Percentiles rank a stretch among this genome's conserved stretches.
phyloP scores from a whole-genome alignment of 2,888 invertebrate genomes.

The Melanostoma scalare region DNA sequence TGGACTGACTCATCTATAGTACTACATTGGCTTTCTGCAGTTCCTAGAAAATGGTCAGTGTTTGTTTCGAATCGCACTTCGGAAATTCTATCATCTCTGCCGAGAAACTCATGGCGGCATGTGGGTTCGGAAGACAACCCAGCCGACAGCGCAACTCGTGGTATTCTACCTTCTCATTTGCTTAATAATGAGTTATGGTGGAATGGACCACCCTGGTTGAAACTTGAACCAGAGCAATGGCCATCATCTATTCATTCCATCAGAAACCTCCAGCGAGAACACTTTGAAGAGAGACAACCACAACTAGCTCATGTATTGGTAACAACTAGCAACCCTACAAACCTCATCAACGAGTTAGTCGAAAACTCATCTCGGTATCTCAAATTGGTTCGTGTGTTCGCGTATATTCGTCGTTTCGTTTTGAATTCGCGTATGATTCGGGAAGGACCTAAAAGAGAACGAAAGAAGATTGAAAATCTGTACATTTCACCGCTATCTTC shows the following conservation, averaged over 20 bases:
- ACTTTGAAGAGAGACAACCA: background rate
- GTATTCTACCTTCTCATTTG: constrained; percentile 7
- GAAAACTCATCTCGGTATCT: background rate
- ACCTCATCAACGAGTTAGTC: background rate
- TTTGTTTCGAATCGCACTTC: constrained; percentile 20
- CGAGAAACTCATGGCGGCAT: background rate
- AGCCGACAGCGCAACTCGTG: background rate
- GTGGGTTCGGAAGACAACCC: background rate
- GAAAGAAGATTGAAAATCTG: no score
- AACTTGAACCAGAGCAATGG: background rate
- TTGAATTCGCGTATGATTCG: no score
- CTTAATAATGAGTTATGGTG: background rate
- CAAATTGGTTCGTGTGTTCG: background rate
- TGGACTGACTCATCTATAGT: constrained; percentile 7
- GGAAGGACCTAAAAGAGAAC: no score
- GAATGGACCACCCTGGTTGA: background rate
- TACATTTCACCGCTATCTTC: no score
- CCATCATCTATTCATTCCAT: background rate
- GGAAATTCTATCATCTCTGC: constrained; percentile 11
- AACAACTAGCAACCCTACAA: background rate
- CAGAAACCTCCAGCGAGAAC: background rate
- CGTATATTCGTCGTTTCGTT: no score
- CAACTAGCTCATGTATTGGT: background rate
- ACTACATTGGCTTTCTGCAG: constrained; percentile 17
- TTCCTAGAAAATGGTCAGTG: constrained; percentile 9